Conservation (phyloP, 2,113 vertebrate genomes). For the Drymodes brunneopygia region DNA sequence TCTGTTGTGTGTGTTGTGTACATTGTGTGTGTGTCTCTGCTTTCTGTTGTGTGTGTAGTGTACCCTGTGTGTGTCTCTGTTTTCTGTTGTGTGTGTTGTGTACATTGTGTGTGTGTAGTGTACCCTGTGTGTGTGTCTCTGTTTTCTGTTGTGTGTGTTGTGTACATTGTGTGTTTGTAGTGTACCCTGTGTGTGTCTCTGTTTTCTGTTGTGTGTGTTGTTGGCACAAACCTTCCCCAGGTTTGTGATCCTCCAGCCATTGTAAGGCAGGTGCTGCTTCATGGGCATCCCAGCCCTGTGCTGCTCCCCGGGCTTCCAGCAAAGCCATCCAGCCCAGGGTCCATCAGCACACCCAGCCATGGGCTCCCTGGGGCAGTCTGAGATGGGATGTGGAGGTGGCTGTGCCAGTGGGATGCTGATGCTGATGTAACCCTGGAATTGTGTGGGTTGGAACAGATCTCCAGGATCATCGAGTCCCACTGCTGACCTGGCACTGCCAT, state of each 20-base stretch:
- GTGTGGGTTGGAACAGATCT: not conserved
- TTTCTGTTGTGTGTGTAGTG: no score
- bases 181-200: no score
- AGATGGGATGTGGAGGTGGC: not conserved
- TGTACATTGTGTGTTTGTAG: no score
- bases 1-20: not conserved
- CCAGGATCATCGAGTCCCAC: not conserved
- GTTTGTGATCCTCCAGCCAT: accelerated
- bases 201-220: not conserved
- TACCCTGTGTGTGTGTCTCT: not conserved
- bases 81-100: no score
- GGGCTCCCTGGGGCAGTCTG: accelerated
- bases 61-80: no score
- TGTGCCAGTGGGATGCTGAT: not conserved
- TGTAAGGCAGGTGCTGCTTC: not conserved
- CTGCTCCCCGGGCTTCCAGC: not conserved
- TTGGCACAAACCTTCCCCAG: not conserved
- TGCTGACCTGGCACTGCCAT: not conserved
- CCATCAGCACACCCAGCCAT: accelerated
- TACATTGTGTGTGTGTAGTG: not conserved
- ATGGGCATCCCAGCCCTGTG: accelerated
- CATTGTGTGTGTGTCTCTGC: not conserved
- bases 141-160: not conserved
- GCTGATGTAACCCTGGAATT: accelerated
- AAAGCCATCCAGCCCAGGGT: accelerated